Base-by-base conservation (phyloP, 35 echinoderm and acorn worm genomes). In the Apostichopus californicus region DNA sequence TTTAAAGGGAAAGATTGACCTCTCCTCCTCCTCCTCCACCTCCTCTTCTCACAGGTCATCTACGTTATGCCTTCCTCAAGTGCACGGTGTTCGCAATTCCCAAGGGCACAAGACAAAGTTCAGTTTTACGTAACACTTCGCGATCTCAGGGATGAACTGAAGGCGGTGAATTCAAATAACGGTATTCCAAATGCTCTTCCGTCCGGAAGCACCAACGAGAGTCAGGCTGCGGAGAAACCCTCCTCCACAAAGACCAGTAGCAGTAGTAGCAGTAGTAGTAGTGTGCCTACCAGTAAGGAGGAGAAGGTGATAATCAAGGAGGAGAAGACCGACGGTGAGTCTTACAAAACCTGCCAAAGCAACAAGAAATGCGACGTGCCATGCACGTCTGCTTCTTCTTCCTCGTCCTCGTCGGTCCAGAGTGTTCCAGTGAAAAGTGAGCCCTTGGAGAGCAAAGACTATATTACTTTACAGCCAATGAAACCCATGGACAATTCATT, bases 21-120 rank as follows among this genome's bases (percentile, higher is more conserved):
- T 46, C 34, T 46, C 34, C 34, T 46, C 3, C 2, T 3, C 28
- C 28, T 34, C 28, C 28, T 78, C 71, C 21, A 1, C 21, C 71
- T 75, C 71, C 17, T n/a, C n/a, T 7, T 55, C 23, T 9, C 80
- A 14, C 95, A 96, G 97, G 95, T 99, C 53, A 93, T 99, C 54
- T 99, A 93, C 92, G 97, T 99, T 25, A 99, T 99, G 97, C 97
- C 97, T 82, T 99, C 97, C 66, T 99, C 97, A 77, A 96, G 97
- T 99, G 97, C 97, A 88, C 78, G 97, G 53, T 99, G 97, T 87
- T 99, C 97, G 77, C 97, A 99, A 85, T 99, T 99, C 63, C 97
- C 97, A n/a, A 92, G 97, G 87, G 97, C 97, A 89, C 93, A 94
- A 86, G 97, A 99, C 86, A 99, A 99, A 95, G 97, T 99, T 52